phyloP scores from a whole-genome alignment of 2,113 vertebrate genomes.

The Phocoena sinus region DNA sequence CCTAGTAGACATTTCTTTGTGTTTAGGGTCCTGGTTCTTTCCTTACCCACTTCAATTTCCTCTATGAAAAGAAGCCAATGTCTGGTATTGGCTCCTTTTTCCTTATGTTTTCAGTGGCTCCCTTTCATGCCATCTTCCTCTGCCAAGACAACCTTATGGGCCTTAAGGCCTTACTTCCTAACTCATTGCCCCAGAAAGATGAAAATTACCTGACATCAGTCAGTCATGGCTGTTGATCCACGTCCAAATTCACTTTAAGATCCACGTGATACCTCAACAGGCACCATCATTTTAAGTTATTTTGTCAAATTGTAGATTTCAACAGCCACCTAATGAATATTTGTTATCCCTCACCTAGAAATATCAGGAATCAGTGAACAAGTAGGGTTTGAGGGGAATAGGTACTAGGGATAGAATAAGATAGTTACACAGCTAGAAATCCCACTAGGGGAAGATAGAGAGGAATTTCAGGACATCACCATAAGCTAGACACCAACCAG shows the following conservation, averaged over 20 bases:
- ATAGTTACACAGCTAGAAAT: neutral
- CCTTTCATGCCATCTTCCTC: neutral
- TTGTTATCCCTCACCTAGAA: neutral
- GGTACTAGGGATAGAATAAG: neutral
- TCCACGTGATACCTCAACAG: neutral
- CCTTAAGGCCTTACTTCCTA: neutral
- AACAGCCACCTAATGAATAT: neutral
- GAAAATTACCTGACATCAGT: neutral
- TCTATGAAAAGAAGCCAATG: neutral
- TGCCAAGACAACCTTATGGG: neutral
- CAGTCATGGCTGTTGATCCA: neutral
- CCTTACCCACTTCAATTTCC: neutral
- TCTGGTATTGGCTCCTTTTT: neutral
- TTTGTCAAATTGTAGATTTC: neutral
- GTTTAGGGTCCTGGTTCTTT: neutral
- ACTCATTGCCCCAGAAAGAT: neutral
- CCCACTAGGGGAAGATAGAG: neutral
- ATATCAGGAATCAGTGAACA: neutral
- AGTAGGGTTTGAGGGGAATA: neutral
- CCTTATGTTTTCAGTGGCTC: neutral
- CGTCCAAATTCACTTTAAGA: neutral
- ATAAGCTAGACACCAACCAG: neutral
- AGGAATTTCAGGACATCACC: neutral
- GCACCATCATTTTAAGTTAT: neutral
- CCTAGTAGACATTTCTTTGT: neutral